Base-by-base conservation (phyloP, 2,888 invertebrate genomes). In the Drosophila dives region DNA sequence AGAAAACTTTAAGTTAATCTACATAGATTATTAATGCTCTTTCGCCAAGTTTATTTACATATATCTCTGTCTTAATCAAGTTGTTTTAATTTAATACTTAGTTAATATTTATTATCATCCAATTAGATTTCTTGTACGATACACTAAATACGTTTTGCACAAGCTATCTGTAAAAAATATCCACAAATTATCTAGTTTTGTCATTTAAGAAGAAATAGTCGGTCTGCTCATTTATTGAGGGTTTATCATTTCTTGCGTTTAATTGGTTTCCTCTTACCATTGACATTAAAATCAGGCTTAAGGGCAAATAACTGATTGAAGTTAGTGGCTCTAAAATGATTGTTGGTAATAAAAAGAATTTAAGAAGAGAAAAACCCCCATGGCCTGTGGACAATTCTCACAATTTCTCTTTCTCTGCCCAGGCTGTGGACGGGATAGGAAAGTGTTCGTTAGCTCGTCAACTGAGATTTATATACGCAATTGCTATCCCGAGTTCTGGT, bases 401-500 rank as follows among this genome's bases (percentile, higher is more conserved):
- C 60, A 29, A 29, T 36, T 69, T 70, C 48, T 60, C 11, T 42
- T 70, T 60, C 55, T 42, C 29, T 40, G 49, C 12, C 3, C 23
- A 34, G 58, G 33, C 54, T 32, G 20, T 45, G 51, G 29, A 51
- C 51, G 23, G 11, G 3, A 8, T 5, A 26, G 15, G 29, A 34
- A 34, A 17, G 29, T 26, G 32, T 49, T 62, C 55, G 38, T 38
- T 50, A 50, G 76, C 79, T 76, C 76, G 75, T 78, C 38, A 58
- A 53, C 58, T 58, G 8, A 70, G 29, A 53, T 54, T 70, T 69
- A 40, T 60, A 70, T n/a, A 68, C 32, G 56, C 36, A 42, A 49
- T 32, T 81, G 65, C 64, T 72, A 70, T 58, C 64, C 55, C 61
- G 63, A 72, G 63, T 70, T 76, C 50, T 80, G 72, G 38, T 80